Evolutionary conservation across 2,113 vertebrate species (phyloP), one percentile per base, ranked within the genome.

Genomic region (Ceuthmochares aereus): DNA sequence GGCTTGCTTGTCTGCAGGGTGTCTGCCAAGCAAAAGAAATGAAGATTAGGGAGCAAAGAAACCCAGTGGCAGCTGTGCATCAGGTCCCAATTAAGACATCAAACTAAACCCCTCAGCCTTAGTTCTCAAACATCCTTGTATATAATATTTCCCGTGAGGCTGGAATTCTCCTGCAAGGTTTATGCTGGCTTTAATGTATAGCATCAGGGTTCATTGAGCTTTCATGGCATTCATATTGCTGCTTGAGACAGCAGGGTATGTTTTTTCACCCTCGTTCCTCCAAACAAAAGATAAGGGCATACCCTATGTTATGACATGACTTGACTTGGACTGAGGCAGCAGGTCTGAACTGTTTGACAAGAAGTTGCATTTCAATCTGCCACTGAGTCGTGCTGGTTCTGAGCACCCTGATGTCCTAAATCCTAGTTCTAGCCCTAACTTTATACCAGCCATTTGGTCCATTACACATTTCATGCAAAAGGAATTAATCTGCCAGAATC

Each of bases 81-180:
- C 90, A 93, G 96, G 86, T 95, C 95, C 76, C 88, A 97, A 96
- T 97, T 97, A 97, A 97, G 95, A 97, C 87, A 96, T 96, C 93
- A 95, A 97, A 96, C 89, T 93, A 89, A 92, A 95, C 77, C 87
- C 93, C 95, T 97, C 89, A 92, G 64, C 80, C 87, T 74, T 89
- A 67, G 78, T 87, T 96, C 93, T 97, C 96, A 96, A 95, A 96
- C 95, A 95, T 96, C 88, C 78, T 79, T 89, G 77, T 94, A 93
- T 92, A 92, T 96, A 93, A 95, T 91, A 95, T 93, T 96, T 97
- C 95, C 94, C 96, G 92, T 89, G 85, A 93, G 95, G 60, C 54
- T 89, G 37, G 63, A 89, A 93, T 96, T 96, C 92, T 91, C 95
- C 80, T 89, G 66, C 5, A 2, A 95, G 56, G 59, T 77, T 95